phyloP scores from a whole-genome alignment of 1,140 invertebrate genomes.

The Papilio polytes region DNA sequence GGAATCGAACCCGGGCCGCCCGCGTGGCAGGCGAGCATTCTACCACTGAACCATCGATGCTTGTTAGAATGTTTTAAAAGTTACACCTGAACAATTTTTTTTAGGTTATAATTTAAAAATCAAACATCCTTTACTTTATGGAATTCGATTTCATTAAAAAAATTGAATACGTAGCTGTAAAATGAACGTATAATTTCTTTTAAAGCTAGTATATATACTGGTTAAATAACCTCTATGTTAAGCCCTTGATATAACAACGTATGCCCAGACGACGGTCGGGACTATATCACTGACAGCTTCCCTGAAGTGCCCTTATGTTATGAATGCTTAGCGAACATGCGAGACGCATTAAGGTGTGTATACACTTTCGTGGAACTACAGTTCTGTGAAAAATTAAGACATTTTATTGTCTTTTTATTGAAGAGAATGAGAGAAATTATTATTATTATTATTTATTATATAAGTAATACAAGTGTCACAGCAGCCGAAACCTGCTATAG shows the following conservation, averaged over 20 bases:
- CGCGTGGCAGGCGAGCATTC: conserved; percentile 50
- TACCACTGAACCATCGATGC: conserved; percentile 72
- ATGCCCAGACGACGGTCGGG: conserved; percentile 5
- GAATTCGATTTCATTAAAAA: no score
- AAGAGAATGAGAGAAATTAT: no score
- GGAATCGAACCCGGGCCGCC: conserved; percentile 40
- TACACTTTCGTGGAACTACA: background rate
- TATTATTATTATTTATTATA: no score
- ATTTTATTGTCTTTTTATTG: no score
- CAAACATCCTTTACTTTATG: no score
- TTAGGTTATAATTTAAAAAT: background rate
- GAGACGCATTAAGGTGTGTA: conserved; percentile 23
- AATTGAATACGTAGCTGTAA: background rate
- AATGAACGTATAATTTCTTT: background rate
- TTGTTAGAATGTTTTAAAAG: background rate
- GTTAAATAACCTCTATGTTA: background rate
- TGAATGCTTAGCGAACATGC: conserved; percentile 43
- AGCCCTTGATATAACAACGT: conserved; percentile 21
- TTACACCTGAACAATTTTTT: background rate
- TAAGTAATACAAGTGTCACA: no score
- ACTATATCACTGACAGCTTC: conserved; percentile 34
- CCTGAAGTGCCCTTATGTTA: conserved; percentile 42
- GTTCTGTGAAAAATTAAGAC: no score
- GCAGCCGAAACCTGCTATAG: no score
- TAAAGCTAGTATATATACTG: background rate